Evolutionary conservation across 2,113 vertebrate genomes (phyloP), one percentile per base, ranked within the genome.

Genomic region (Anarrhichthys ocellatus): DNA sequence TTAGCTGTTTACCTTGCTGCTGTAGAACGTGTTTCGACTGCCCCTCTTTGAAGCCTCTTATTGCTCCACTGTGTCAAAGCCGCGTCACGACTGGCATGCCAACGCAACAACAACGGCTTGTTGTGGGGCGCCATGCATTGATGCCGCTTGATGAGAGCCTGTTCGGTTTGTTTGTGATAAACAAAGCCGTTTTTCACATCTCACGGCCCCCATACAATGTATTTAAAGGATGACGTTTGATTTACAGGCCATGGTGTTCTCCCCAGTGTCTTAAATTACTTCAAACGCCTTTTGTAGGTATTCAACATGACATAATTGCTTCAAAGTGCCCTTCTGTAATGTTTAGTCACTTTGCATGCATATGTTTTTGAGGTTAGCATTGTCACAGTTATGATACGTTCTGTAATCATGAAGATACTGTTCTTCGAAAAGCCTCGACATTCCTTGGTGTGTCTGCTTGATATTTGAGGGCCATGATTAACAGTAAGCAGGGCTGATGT

Each of bases 1-100:
- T 87, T 75, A 80, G 88, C 86, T 91, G 87, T 93, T 92, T 91
- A 92, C 90, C 90, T 91, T 86, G 73, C 82, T 74, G 71, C 75
- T 84, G 88, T 68, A 82, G 82, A 88, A 79, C 85, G 62, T 92
- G 91, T 90, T 78, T 74, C 46, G 67, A 83, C 89, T 81, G 78
- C 86, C 86, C 59, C 75, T 71, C 83, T 88, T 83, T 89, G 90
- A 91, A 89, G 87, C 83, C 65, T 54, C 82, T 46, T 50, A 87
- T 70, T 82, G 79, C 87, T 62, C 76, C 56, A 70, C 61, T 46
- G 76, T 73, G 83, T 92, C 78, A 82, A 89, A 90, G 81, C 81
- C 73, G 68, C 82, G 79, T 89, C 88, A 87, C 18, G 54, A 88
- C 80, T 69, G 74, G 76, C 85, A 79, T 50, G 79, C 81, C 24